These are phyloP conservation scores for Eurytoma californica DNA, from an alignment of 2,888 invertebrate species.

Conservation along the genomic window DNA sequence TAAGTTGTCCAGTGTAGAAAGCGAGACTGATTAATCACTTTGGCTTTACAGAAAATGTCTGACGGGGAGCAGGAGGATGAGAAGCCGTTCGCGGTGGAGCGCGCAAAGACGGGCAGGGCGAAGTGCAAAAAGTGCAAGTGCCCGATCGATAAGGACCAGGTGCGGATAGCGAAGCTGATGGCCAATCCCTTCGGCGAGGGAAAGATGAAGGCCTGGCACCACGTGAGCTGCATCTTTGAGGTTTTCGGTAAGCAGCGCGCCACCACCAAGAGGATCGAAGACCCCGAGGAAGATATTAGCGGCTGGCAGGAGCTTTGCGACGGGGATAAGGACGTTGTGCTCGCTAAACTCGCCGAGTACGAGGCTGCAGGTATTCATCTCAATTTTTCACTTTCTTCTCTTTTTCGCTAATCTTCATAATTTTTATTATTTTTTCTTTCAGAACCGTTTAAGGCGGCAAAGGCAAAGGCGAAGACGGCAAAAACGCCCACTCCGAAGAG, in stretches of 20 bases:
- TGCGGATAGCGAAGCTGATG: constrained; percentile 86
- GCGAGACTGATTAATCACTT: neutral
- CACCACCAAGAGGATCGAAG: constrained; percentile 88
- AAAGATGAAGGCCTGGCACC: constrained; percentile 91
- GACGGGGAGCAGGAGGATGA: constrained; percentile 73
- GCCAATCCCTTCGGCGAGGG: constrained; percentile 86
- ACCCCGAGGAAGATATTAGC: constrained; percentile 84
- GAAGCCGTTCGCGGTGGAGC: constrained; percentile 83
- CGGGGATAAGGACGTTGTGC: constrained; percentile 82
- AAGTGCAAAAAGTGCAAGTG: constrained; percentile 92
- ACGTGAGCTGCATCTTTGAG: constrained; percentile 88
- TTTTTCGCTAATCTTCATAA: neutral
- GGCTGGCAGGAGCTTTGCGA: constrained; percentile 83
- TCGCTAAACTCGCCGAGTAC: constrained; percentile 81
- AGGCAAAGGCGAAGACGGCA: constrained; percentile 40
- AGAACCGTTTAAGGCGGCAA: constrained; percentile 62
- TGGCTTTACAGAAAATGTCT: constrained; percentile 65
- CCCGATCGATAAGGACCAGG: constrained; percentile 83
- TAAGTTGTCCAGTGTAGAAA: neutral
- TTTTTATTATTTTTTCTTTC: constrained; percentile 23
- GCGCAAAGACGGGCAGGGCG: constrained; percentile 88
- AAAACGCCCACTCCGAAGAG: constrained; percentile 32
- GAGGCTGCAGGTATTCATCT: constrained; percentile 73
- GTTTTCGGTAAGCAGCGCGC: constrained; percentile 86
- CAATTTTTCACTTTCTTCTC: neutral